Percentiles rank a stretch among this genome's conserved stretches.
Conservation (phyloP, 2,113 vertebrate species). For the Equus quagga region DNA sequence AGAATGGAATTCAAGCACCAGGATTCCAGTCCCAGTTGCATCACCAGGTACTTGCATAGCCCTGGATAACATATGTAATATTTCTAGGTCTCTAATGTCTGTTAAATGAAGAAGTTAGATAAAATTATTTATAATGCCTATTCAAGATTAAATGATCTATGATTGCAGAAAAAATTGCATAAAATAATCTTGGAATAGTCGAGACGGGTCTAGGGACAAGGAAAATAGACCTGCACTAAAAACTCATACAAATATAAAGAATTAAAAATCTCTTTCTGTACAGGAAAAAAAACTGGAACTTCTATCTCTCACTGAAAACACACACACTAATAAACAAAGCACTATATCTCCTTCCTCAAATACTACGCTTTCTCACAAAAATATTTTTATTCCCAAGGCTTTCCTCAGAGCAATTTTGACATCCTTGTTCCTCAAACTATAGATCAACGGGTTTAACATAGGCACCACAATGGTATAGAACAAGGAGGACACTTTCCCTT, state of each 20-base stretch:
- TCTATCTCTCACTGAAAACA: not conserved
- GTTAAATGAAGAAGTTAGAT: not conserved
- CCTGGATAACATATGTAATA: not conserved
- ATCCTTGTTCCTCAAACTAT: slow-evolving; percentile 14
- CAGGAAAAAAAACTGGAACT: not conserved
- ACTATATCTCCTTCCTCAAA: not conserved
- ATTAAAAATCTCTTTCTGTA: not conserved
- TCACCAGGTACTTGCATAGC: not conserved
- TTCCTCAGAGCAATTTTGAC: not conserved
- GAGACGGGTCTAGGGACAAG: not conserved
- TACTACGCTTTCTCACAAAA: slow-evolving; percentile 18
- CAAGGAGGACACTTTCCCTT: slow-evolving; percentile 65
- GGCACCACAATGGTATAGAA: slow-evolving; percentile 76
- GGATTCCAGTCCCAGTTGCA: not conserved
- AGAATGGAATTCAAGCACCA: not conserved
- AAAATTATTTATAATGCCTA: not conserved
- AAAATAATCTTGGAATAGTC: not conserved
- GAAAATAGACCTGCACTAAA: not conserved
- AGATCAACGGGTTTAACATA: slow-evolving; percentile 78
- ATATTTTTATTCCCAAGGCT: not conserved
- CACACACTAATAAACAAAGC: not conserved
- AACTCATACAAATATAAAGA: not conserved
- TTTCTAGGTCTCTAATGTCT: not conserved
- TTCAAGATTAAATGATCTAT: not conserved
- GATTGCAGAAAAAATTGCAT: not conserved